Evolutionary conservation across 2,888 invertebrate genomes (phyloP).

Genomic region (Campoplex capitator): DNA sequence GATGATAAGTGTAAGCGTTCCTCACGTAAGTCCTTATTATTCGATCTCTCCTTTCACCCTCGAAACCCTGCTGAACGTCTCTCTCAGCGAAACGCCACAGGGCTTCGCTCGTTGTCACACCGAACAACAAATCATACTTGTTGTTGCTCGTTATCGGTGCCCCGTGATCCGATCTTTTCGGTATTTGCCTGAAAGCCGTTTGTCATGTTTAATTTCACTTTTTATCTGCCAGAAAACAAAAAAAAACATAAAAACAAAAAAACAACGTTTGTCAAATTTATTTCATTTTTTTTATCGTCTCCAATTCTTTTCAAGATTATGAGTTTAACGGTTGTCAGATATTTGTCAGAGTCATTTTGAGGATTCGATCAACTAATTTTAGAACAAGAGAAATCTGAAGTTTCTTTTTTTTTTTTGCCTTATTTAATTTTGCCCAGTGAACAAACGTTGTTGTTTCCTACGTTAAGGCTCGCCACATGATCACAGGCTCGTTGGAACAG

Average conservation of each 20-base stretch:
- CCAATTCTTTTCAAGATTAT: neutral
- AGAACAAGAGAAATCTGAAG: neutral
- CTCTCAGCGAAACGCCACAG: slow-evolving; percentile 95
- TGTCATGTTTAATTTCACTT: slow-evolving; percentile 7
- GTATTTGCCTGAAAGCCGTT: slow-evolving; percentile 75
- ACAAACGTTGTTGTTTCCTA: neutral
- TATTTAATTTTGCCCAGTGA: neutral
- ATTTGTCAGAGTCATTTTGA: neutral
- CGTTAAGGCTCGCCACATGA: neutral
- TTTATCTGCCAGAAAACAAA: neutral
- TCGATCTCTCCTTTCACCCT: slow-evolving; percentile 94
- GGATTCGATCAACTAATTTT: neutral
- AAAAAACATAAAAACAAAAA: no score
- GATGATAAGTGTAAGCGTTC: slow-evolving; percentile 97
- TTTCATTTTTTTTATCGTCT: slow-evolving; percentile 8
- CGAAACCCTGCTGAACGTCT: slow-evolving; percentile 93
- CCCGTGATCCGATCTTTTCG: slow-evolving; percentile 81
- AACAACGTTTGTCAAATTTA: slow-evolving; percentile 22
- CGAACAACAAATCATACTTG: slow-evolving; percentile 94
- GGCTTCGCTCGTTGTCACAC: slow-evolving; percentile 96
- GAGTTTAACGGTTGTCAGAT: neutral
- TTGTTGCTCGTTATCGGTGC: slow-evolving; percentile 84
- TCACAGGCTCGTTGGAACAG: neutral
- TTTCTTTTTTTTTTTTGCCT: neutral
- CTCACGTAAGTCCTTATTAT: slow-evolving; percentile 96